Conservation (phyloP, 1,140 invertebrate genomes). For the Brachionus asplanchnoidis region DNA sequence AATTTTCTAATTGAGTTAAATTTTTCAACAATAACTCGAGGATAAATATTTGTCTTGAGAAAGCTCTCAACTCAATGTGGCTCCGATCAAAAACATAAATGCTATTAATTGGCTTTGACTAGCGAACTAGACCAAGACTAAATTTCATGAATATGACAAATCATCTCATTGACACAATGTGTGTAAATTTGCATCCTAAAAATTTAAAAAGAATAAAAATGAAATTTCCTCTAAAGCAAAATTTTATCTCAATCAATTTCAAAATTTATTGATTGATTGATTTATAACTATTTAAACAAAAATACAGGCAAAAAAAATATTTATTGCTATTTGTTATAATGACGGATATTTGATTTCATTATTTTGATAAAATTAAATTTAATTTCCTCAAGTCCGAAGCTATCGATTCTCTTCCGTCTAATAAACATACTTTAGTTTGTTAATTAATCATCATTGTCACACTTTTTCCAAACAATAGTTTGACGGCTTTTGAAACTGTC, state of each 20-base stretch:
- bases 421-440: neutral
- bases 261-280: slow-evolving; percentile 17
- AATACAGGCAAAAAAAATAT: neutral
- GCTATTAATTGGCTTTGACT: neutral
- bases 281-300: slow-evolving; percentile 5
- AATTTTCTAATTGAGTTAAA: neutral
- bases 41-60: neutral
- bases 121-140: neutral
- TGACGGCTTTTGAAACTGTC: neutral
- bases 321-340: neutral
- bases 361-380: slow-evolving; percentile 21
- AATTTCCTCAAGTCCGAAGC: slow-evolving; percentile 9
- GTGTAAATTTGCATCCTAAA: neutral
- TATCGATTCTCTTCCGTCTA: neutral
- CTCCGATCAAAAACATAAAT: neutral
- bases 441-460: neutral
- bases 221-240: neutral
- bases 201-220: neutral
- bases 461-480: neutral
- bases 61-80: neutral
- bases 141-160: neutral
- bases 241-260: neutral
- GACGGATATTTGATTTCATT: slow-evolving; percentile 18
- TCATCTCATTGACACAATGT: neutral
- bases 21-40: slow-evolving; percentile 14